Evolutionary conservation across 2,797 vertebrate species (phyloP), one percentile per base, ranked within the genome.

Genomic region (Euthynnus affinis): DNA sequence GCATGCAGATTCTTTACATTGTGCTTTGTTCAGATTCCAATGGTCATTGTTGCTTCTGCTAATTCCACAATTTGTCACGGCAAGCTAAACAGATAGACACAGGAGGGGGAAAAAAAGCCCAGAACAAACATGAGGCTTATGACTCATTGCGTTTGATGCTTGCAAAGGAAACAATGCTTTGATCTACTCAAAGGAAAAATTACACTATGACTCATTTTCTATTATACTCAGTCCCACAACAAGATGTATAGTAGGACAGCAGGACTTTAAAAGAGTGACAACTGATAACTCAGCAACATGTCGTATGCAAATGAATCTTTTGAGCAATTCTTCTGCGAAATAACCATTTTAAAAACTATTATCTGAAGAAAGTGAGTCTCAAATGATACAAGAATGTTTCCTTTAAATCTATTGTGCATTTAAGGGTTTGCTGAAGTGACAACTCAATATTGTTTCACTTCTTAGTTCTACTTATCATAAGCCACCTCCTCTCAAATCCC

Each of bases 41-140:
- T 68, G 64, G 32, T 74, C 76, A 68, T 76, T 91, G 79, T 82
- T 79, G 52, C 55, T 44, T 34, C 62, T 59, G 44, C 67, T 83
- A 75, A 85, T 81, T 81, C 76, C 59, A 52, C 63, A 76, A 62
- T 85, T 83, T 77, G 61, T 85, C 52, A 68, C 18, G 52, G 15
- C 25, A 59, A 60, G 46, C 67, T 61, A 74, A 78, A 78, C 61
- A 79, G 55, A 68, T 22, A 40, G 42, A 62, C 3, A 6, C n/a
- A 18, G 15, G 23, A 5, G 58, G 34, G 20, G 58, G 34, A 18
- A 0, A 22, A 29, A 58, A 48, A 60, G 23, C 2, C 42, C 72
- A 23, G 63, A 80, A 84, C 68, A 78, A 84, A 79, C 57, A 82
- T 3, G n/a, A 60, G 37, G 62, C 55, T 60, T 59, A 55, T 85